Evolutionary conservation across 2,888 invertebrate genomes (phyloP).

Genomic region (Torymus tubicola): DNA sequence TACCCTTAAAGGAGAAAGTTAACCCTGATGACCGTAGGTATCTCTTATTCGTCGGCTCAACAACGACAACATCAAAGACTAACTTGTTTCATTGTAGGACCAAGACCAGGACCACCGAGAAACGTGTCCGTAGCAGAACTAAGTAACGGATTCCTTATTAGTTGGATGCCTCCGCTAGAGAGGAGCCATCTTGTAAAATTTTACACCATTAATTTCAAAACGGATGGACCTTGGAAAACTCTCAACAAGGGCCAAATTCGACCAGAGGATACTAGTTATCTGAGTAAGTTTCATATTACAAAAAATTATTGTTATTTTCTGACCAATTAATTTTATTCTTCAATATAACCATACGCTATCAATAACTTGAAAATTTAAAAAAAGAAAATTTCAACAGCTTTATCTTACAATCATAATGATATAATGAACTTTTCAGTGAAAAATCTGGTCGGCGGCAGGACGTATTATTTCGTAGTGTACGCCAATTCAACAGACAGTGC

Average conservation of each 20-base stretch:
- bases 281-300: constrained; percentile 79
- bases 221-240: constrained; percentile 92
- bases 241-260: constrained; percentile 92
- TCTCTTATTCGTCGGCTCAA: not conserved
- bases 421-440: constrained; percentile 81
- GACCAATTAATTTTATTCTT: no score
- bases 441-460: constrained; percentile 92
- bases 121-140: constrained; percentile 94
- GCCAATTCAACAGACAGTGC: constrained; percentile 89
- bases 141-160: constrained; percentile 92
- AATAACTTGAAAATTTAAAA: no score
- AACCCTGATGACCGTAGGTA: constrained; percentile 50
- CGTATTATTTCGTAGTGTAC: constrained; percentile 94
- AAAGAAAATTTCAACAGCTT: no score
- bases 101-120: constrained; percentile 92
- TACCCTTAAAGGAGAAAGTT: constrained; percentile 57
- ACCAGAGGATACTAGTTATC: constrained; percentile 92
- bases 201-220: constrained; percentile 94
- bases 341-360: no score
- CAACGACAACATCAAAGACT: not conserved
- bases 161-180: constrained; percentile 92
- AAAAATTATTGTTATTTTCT: not conserved
- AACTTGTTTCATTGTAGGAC: constrained; percentile 80
- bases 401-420: no score
- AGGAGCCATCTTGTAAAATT: constrained; percentile 89